Base-by-base conservation (phyloP, 2,113 vertebrate genomes). In the Pelodiscus sinensis region DNA sequence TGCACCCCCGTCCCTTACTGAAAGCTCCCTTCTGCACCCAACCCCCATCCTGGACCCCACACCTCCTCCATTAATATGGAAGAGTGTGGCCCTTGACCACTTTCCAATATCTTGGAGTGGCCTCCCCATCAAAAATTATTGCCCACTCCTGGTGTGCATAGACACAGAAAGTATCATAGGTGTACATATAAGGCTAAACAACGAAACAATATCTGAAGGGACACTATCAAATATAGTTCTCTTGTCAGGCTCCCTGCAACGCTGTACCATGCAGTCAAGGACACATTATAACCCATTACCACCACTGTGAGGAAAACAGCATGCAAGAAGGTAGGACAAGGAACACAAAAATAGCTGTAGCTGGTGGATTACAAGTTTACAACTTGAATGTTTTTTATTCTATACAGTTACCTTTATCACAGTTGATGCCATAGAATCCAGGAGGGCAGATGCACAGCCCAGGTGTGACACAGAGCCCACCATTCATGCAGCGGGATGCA, bases 361-460 rank as follows among this genome's bases (percentile, higher is more conserved):
- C 1, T 2, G 1, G 31, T 0, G 0, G 81, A 60, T n/a, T 60
- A 50, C 22, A 77, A 50, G 81, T 56, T n/a, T 60, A 50, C 22
- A 77, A 50, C 6, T 29, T n/a, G 1, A 77, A 22, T 44, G 35
- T 7, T 44, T 27, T 58, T 25, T 38, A 58, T 2, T 27, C 0
- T 3, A 5, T 35, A 89, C 1, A 0, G 6, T 96, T 98, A 99
- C 99, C 99, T 99, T 98, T 99, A 92, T 99, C 98, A 1, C 99
- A 99, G 79, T 98, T 99, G 97, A 98, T 96, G 83, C 99, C 99
- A 4, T 98, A 98, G 97, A 99, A 99, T 3, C 98, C 98, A 0
- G 98, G 98, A 25, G 99, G 98, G 86, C 99, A 99, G 95, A 99
- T 98, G 96, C 99, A 99, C 93, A 99, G 97, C 13, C 98, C 98